phyloP scores from a whole-genome alignment of 2,797 vertebrate genomes.

The Anas bahamensis region DNA sequence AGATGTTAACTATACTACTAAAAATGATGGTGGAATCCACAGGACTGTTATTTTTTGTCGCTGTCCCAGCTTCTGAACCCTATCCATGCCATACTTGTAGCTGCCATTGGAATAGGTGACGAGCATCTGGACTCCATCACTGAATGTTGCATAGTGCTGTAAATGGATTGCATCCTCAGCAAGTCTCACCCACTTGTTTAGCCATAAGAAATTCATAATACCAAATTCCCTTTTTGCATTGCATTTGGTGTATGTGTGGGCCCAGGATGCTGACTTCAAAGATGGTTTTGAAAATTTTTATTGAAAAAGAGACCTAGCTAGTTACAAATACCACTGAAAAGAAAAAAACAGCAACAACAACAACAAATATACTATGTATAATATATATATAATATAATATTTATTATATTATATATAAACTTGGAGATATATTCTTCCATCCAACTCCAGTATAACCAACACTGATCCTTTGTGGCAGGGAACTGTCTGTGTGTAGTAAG shows the following conservation, averaged over 20 bases:
- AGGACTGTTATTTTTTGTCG: neutral
- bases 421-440: neutral
- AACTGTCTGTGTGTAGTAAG: neutral
- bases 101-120: neutral
- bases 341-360: neutral
- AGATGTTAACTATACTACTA: neutral
- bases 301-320: neutral
- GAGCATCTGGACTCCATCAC: neutral
- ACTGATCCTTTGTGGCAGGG: neutral
- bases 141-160: neutral
- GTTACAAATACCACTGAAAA: neutral
- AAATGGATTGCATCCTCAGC: neutral
- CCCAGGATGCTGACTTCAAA: neutral
- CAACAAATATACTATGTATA: too few relatives aligned
- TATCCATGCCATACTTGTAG: neutral
- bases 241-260: rapidly evolving
- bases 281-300: neutral
- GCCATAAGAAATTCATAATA: neutral
- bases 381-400: too few relatives aligned
- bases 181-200: rapidly evolving
- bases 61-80: neutral
- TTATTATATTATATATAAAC: neutral
- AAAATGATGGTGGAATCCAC: neutral
- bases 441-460: neutral
- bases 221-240: neutral